Base-by-base conservation (phyloP, 2,113 vertebrate genomes). In the Osmerus mordax region DNA sequence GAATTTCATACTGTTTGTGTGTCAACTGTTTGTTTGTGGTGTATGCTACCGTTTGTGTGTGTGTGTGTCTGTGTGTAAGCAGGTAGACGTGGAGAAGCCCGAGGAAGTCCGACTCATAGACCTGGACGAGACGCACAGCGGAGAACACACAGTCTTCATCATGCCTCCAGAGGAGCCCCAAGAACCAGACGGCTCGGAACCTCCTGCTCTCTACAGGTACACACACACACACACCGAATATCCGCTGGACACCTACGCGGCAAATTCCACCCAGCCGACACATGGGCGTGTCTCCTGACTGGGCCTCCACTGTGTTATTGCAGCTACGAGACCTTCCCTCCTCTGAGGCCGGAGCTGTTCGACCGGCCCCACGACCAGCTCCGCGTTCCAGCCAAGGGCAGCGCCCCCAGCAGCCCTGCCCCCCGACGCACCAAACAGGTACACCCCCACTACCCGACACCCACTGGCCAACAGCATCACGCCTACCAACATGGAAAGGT, bases 361-460 rank as follows among this genome's bases (percentile, higher is more conserved):
- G 95, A 96, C 71, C 92, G 84, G 4, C 93, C 93, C 0, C 92
- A 92, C 58, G 96, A 97, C 83, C 94, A 92, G 0, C 85, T 94
- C 0, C 86, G 93, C 18, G 83, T 89, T 76, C 94, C 94, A 1
- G 85, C 93, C 0, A 91, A 92, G 65, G 94, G 93, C 61, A 96
- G 95, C 0, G 93, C 95, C 7, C 97, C 97, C 9, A 95, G 91
- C 78, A 98, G 96, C 85, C 97, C 97, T 0, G 95, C 96, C 2
- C 96, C 96, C 0, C 92, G 95, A 1, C 90, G 97, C 12, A 98
- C 95, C 63, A 96, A 98, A 71, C 97, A 98, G 95, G 97, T 97
- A 87, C 72, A 2, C 12, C 19, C 3, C 59, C 29, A 8, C 7
- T 18, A 3, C 4, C 13, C 3, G 0, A 47, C 8, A 32, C 3